Evolutionary conservation across 2,113 vertebrate species (phyloP), one percentile per base, ranked within the genome.

Genomic region (Dascyllus trimaculatus): DNA sequence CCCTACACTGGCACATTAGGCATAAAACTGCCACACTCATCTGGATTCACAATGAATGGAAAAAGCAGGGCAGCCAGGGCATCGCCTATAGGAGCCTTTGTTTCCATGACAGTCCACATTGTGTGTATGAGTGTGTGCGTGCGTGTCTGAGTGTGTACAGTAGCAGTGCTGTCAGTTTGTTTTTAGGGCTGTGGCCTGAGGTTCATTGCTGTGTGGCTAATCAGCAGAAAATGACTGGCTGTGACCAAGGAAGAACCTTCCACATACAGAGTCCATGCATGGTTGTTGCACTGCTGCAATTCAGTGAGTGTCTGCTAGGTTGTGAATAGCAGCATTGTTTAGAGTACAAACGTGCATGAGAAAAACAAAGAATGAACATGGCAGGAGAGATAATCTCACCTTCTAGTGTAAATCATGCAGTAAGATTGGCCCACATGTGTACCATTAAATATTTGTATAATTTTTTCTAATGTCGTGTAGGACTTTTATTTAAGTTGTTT

Each of bases 171-270:
- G 81, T 66, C 56, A 5, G 85, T 92, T 92, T 92, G 92, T 89
- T 92, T 93, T 91, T 64, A 80, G 82, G 81, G 80, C 78, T 57
- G 87, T 87, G 87, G 79, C 85, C 80, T 63, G 78, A 82, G 66
- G 91, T 92, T 85, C 79, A 72, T 87, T 78, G 60, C 57, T 63
- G 74, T 76, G 78, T 76, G 74, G 73, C 85, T 87, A 74, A 93
- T 94, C 93, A 93, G 88, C 92, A 94, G 75, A 92, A 91, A 92
- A 75, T 46, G 78, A 74, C 72, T 54, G 61, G 35, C 51, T 49
- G 32, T 71, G 77, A 82, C 64, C 49, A 10, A 67, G 69, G 61
- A 81, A 86, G 90, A 92, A 92, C 84, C 86, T 94, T 94, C 93
- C 86, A 89, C 91, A 77, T 73, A 81, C 69, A 85, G 25, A 49